These are phyloP conservation scores for Acanthosepion esculentum DNA, from an alignment of 2,888 invertebrate genomes.

Conservation along the genomic window DNA sequence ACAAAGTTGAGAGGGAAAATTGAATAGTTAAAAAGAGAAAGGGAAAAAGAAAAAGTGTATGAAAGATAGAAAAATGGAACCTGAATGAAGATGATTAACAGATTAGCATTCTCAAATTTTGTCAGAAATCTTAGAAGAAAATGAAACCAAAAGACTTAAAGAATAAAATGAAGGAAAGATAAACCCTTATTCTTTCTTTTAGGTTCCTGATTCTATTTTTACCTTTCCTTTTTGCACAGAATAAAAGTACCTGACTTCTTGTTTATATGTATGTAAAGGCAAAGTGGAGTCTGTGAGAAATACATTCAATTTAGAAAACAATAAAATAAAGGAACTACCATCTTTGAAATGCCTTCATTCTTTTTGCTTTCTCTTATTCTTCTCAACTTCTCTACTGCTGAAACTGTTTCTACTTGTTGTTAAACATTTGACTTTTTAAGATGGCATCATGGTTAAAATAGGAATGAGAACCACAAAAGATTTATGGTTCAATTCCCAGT, in stretches of 20 bases:
- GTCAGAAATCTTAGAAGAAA: neutral
- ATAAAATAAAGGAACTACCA: neutral
- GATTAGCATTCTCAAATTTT: neutral
- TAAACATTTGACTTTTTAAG: neutral
- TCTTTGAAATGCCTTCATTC: neutral
- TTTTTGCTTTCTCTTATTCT: neutral
- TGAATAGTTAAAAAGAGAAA: too few relatives aligned
- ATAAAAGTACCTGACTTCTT: neutral
- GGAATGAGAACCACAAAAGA: neutral
- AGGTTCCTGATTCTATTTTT: neutral
- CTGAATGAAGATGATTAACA: too few relatives aligned
- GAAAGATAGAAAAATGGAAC: neutral
- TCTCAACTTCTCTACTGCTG: neutral
- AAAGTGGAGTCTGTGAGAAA: neutral
- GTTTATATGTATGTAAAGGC: neutral
- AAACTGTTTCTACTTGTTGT: neutral
- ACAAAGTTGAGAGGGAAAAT: too few relatives aligned
- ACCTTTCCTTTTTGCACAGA: neutral
- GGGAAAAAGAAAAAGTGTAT: too few relatives aligned
- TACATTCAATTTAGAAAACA: neutral
- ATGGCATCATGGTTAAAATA: neutral
- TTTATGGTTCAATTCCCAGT: neutral
- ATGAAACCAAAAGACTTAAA: neutral
- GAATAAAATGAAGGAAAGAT: neutral
- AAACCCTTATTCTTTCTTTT: neutral